Base-by-base conservation (phyloP, 1,140 invertebrate species). In the Drosophila navojoa region DNA sequence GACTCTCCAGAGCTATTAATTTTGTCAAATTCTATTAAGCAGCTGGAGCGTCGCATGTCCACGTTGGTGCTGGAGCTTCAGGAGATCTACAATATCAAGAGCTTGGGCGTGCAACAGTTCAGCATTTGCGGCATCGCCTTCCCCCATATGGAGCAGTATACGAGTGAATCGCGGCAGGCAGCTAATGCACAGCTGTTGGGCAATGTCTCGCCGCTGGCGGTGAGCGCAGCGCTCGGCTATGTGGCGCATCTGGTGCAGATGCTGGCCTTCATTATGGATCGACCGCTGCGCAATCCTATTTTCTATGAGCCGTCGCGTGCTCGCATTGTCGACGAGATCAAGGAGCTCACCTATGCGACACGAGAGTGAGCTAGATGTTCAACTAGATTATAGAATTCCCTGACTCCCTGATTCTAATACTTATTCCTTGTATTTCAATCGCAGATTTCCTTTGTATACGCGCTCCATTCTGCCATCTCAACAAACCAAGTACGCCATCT, bases 401-500 rank as follows among this genome's bases (percentile, higher is more conserved):
- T 29, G 5, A 29, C 10, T 32, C 44, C 3, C 6, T 0, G 1
- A 7, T 29, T n/a, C 6, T 10, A 44, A 32, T n/a, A 38, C 40
- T 29, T 1, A 44, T 16, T 11, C n/a, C 58, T 35, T 35, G 6
- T 73, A 42, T 55, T 10, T 6, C 10, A 29, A 13, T 92, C 93
- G 11, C 79, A 97, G 96, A 71, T 97, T 97, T 92, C 96, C 96
- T 22, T 86, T 98, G 15, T 97, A 95, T 91, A 94, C 94, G 15
- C 94, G 96, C 91, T 95, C 96, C 25, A 96, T 74, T 64, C 63
- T 91, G 63, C 86, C 89, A 95, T 82, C 95, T 94, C 91, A 93
- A 95, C 61, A 95, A 95, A 81, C 97, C 96, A 92, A 95, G 77
- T 97, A 97, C 92, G 97, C 95, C 47, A 96, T 97, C 15, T 97